These are phyloP conservation scores for Elysia chlorotica DNA, from an alignment of 1,140 invertebrate species.

Conservation along the genomic window DNA sequence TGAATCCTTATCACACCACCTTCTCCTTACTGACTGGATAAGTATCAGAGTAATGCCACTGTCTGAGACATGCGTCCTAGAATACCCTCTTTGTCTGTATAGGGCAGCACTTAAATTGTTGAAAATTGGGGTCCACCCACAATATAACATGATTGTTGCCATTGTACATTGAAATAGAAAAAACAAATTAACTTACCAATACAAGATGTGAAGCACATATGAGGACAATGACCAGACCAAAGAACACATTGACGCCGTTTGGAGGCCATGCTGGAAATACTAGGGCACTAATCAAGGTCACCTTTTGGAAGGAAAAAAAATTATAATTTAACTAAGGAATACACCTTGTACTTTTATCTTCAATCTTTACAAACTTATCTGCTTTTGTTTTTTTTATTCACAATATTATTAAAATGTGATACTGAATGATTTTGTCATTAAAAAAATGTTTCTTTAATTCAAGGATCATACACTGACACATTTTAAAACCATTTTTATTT, in stretches of 20 bases:
- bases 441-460: background rate
- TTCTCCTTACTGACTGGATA: too few relatives aligned
- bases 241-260: slow-evolving; percentile 55
- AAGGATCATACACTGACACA: background rate
- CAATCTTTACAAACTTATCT: too few relatives aligned
- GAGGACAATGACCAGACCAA: slow-evolving; percentile 52
- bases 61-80: too few relatives aligned
- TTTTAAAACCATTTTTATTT: background rate
- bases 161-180: too few relatives aligned
- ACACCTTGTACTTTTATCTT: too few relatives aligned
- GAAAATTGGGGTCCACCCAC: background rate
- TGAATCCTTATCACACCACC: too few relatives aligned
- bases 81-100: background rate
- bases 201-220: slow-evolving; percentile 52
- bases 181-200: slow-evolving; percentile 49
- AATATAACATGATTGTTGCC: too few relatives aligned
- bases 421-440: background rate
- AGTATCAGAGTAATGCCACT: too few relatives aligned
- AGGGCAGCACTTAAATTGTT: background rate
- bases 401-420: background rate
- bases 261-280: slow-evolving; percentile 47
- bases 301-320: slow-evolving; percentile 36
- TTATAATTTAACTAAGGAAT: too few relatives aligned
- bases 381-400: background rate
- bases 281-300: slow-evolving; percentile 58